phyloP scores from a whole-genome alignment of 2,888 invertebrate genomes.

The Synergus itoensis region DNA sequence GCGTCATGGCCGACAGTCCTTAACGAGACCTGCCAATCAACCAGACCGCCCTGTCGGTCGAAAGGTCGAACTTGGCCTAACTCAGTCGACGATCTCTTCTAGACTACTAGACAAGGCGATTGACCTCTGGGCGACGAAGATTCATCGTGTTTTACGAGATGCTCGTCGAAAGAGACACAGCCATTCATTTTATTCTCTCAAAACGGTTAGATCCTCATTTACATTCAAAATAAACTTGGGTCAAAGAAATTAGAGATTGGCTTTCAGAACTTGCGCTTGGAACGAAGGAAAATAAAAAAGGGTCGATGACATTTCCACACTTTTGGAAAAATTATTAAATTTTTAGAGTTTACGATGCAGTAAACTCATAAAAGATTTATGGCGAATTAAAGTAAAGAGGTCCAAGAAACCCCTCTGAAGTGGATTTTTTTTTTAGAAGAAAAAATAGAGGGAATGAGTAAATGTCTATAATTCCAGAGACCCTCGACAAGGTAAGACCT shows the following conservation, averaged over 20 bases:
- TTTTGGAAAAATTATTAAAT: neutral
- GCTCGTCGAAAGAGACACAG: neutral
- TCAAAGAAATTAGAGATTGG: no score
- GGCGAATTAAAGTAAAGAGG: neutral
- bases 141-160: constrained; percentile 33
- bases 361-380: neutral
- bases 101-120: constrained; percentile 27
- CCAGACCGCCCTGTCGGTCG: neutral
- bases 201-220: neutral
- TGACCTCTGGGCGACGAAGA: constrained; percentile 30
- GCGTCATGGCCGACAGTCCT: neutral
- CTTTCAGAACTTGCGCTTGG: no score
- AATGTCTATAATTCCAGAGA: constrained; percentile 10
- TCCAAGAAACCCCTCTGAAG: neutral
- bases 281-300: no score
- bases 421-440: neutral
- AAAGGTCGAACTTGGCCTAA: constrained; percentile 28
- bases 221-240: neutral
- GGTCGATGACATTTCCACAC: no score
- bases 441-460: neutral
- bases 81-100: constrained; percentile 25
- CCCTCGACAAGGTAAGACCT: neutral
- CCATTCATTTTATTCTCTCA: constrained; percentile 7
- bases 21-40: constrained; percentile 39
- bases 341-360: neutral